phyloP scores from a whole-genome alignment of 2,888 invertebrate species.

The Dicyrtomina minuta region DNA sequence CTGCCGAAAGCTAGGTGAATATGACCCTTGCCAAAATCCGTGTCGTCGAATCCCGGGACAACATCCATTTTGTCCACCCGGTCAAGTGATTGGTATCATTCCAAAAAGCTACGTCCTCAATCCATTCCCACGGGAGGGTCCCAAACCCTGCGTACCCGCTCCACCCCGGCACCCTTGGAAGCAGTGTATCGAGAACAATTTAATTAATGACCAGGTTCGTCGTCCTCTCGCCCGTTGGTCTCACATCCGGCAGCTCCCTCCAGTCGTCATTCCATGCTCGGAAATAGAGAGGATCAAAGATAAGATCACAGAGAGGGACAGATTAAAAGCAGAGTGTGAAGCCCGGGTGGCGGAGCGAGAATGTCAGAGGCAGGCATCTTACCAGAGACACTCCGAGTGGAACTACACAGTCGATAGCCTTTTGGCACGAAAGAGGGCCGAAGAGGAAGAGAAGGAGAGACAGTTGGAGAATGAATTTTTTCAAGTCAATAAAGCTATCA shows the following conservation, averaged over 20 bases:
- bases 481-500: constrained; percentile 35
- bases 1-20: too few relatives aligned
- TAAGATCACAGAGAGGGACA: constrained; percentile 38
- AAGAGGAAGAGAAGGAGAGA: constrained; percentile 41
- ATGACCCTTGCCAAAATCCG: constrained; percentile 17
- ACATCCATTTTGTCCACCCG: constrained; percentile 29
- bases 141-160: constrained; percentile 32
- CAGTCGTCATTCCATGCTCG: constrained; percentile 43
- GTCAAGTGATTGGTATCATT: constrained; percentile 23
- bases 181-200: constrained; percentile 49
- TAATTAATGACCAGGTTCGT: constrained; percentile 49
- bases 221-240: constrained; percentile 50
- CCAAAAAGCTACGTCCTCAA: constrained; percentile 2
- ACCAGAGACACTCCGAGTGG: constrained; percentile 45
- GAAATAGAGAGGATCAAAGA: constrained; percentile 39
- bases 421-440: constrained; percentile 39
- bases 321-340: constrained; percentile 36
- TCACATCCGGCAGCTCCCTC: constrained; percentile 44
- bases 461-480: constrained; percentile 30
- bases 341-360: constrained; percentile 35
- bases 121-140: constrained; percentile 2
- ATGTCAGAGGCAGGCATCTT: constrained; percentile 37
- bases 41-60: constrained; percentile 21
- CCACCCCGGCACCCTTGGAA: constrained; percentile 45
- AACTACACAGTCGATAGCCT: constrained; percentile 51